Evolutionary conservation across 2,888 invertebrate species (phyloP).

Genomic region (Aspidiotus destructor): DNA sequence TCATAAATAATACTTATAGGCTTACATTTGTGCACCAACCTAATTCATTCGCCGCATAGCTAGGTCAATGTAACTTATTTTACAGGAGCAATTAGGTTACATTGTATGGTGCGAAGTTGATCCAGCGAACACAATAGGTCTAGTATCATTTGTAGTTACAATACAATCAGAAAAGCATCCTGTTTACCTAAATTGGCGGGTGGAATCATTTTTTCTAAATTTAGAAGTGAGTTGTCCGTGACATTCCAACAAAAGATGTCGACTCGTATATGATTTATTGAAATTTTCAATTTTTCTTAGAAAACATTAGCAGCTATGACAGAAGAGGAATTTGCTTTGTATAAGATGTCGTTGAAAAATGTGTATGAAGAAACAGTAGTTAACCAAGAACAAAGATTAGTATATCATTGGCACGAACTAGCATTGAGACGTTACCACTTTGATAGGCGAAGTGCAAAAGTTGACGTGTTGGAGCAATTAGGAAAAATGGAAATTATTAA

Average conservation of each 20-base stretch:
- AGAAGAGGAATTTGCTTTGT: constrained; percentile 68
- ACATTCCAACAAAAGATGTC: not conserved
- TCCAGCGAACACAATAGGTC: constrained; percentile 58
- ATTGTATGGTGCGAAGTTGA: constrained; percentile 85
- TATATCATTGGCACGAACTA: constrained; percentile 66
- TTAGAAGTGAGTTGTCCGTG: constrained; percentile 53
- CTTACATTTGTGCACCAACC: too few relatives aligned
- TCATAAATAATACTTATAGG: too few relatives aligned
- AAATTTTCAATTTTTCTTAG: constrained; percentile 44
- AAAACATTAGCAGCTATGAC: constrained; percentile 60
- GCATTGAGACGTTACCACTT: constrained; percentile 75
- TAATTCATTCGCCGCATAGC: too few relatives aligned
- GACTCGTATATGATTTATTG: not conserved
- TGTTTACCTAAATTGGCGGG: constrained; percentile 68
- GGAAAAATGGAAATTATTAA: constrained; percentile 67
- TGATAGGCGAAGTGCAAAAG: constrained; percentile 74
- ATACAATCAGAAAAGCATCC: constrained; percentile 77
- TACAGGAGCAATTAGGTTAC: constrained; percentile 80
- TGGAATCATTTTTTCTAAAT: constrained; percentile 74
- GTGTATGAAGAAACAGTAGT: constrained; percentile 83
- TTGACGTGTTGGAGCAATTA: constrained; percentile 66
- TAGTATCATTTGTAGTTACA: constrained; percentile 69
- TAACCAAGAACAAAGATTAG: constrained; percentile 57
- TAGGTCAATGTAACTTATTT: too few relatives aligned
- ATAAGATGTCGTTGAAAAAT: constrained; percentile 71